Percentiles rank a stretch among this genome's conserved stretches.
Conservation (phyloP, 2,797 vertebrate species). For the Chelidonichthys spinosus region DNA sequence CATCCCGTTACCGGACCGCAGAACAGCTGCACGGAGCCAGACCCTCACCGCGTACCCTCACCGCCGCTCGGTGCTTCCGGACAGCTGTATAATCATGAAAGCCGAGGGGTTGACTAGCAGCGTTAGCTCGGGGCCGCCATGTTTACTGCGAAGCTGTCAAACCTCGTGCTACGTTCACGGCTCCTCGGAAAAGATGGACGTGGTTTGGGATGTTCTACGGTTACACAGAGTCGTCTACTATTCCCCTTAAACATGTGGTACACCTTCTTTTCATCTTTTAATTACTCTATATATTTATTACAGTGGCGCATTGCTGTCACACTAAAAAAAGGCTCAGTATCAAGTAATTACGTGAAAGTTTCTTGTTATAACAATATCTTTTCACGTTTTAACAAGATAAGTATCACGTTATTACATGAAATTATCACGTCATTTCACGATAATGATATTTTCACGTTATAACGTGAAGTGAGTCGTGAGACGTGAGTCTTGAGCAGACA, state of each 20-base stretch:
- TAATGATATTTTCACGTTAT: too few relatives aligned
- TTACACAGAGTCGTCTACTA: background rate
- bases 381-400: too few relatives aligned
- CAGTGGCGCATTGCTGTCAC: too few relatives aligned
- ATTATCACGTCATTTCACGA: too few relatives aligned
- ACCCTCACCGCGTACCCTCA: background rate
- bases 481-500: too few relatives aligned
- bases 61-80: background rate
- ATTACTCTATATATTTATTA: background rate
- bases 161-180: conserved; percentile 56
- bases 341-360: too few relatives aligned
- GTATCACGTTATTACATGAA: too few relatives aligned
- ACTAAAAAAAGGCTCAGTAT: too few relatives aligned
- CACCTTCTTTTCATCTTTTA: background rate
- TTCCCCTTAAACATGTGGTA: background rate
- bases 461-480: too few relatives aligned
- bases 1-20: conserved; percentile 3
- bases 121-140: conserved; percentile 76
- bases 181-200: conserved; percentile 25
- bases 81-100: conserved; percentile 28
- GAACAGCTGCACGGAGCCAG: background rate
- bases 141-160: conserved; percentile 75
- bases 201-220: background rate
- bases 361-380: too few relatives aligned
- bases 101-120: conserved; percentile 9